Base-by-base conservation (phyloP, 2,888 invertebrate genomes). In the Cyaniris semiargus region DNA sequence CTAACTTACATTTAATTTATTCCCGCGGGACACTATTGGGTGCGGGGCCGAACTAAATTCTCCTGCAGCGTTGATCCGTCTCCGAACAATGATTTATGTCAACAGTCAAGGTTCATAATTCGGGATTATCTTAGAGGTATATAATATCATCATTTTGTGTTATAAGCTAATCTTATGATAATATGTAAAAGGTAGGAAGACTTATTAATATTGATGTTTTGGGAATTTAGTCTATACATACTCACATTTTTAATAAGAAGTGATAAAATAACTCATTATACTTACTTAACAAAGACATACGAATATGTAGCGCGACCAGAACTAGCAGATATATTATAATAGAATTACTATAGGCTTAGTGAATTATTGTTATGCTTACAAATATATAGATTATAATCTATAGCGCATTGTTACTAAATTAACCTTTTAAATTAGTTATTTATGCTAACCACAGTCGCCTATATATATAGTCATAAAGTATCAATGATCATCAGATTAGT, bases 91-190 rank as follows among this genome's bases (percentile, higher is more conserved):
- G 38, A 77, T 53, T 48, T 56, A 56, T 75, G 72, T 72, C n/a
- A n/a, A n/a, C n/a, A n/a, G n/a, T n/a, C 72, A 77, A 74, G 77
- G 77, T 72, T 78, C 75, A 58, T 70, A 56, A 77, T 48, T 77
- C 56, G 38, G 76, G 18, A 6, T 31, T 48, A 15, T 74, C 15
- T 13, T 8, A 21, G 58, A n/a, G 21, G 58, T 21, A 5, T 44
- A 58, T 58, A 7, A n/a, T 58, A 58, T 58, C n/a, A n/a, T 58
- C 8, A 44, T 13, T 1, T 8, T 58, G 56, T 6, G 18, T 56
- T 56, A 2, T 15, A 15, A 53, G 53, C 53, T 8, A 10, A 10
- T 10, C 3, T 1, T 53, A 53, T 15, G 1, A 53, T 27, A 3
- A 27, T 27, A 27, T 27, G 27, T 27, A 27, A 27, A 27, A 27